Base-by-base conservation (phyloP, 2,113 vertebrate species). In the Neotragus moschatus region DNA sequence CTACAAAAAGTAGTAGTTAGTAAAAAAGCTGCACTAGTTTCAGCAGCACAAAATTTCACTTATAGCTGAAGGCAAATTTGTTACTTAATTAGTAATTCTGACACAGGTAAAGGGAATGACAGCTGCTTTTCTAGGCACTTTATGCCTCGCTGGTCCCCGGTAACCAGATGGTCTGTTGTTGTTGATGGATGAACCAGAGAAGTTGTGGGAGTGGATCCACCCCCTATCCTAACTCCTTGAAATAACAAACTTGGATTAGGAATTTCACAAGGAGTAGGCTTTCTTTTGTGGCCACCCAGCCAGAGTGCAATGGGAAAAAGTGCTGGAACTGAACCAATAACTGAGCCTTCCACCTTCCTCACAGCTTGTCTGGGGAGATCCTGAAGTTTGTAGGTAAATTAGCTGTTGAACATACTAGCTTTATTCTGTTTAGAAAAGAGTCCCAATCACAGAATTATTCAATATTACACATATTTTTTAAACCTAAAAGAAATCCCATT, bases 51-150 rank as follows among this genome's bases (percentile, higher is more conserved):
- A 85, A 95, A 84, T 97, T 97, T 80, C 75, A 43, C 60, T 93
- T 94, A 60, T 82, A 61, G 95, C 95, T 93, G 70, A 96, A 80
- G 95, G 96, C 96, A 97, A 94, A 93, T 98, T 96, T 95, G 79
- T 95, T 33, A 45, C 85, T 92, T 97, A 95, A 97, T 98, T 98
- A 98, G 95, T 89, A 93, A 97, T 97, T 97, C 97, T 97, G 96
- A 98, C 91, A 84, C 97, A 98, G 97, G 98, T 98, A 97, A 94
- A 96, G 66, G 95, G 79, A 93, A 95, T 97, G 97, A 97, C 98
- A 98, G 98, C 97, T 98, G 97, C 94, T 91, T 97, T 96, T 92
- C 97, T 53, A 82, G 89, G 89, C 70, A 55, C 91, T 95, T 97
- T 75, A 98, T 94, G 97, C 96, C 70, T 98, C 96, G 36, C 93